A percentile compares a stretch with the other conserved stretches of the same genome.
phyloP scores from a whole-genome alignment of 1,140 invertebrate species.

The Orchesella cincta region DNA sequence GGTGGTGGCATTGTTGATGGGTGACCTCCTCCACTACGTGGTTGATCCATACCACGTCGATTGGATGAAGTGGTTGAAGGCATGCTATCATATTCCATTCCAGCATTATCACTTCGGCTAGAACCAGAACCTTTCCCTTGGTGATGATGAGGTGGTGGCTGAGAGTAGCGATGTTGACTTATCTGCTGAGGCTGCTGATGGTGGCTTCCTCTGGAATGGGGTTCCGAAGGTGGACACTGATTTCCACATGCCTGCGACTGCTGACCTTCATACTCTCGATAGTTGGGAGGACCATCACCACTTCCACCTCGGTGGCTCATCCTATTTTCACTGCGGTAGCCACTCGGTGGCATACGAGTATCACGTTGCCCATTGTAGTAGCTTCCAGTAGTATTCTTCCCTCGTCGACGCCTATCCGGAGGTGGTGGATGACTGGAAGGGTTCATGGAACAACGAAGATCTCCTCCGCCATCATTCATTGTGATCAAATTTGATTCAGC shows the following conservation, averaged over 20 bases:
- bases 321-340: neutral
- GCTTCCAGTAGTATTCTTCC: neutral
- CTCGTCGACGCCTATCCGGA: neutral
- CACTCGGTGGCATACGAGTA: too few relatives aligned
- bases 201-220: neutral
- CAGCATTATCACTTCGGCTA: too few relatives aligned
- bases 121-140: neutral
- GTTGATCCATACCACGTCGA: neutral
- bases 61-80: neutral
- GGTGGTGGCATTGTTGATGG: neutral
- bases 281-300: slow-evolving; percentile 2
- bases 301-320: neutral
- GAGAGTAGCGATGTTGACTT: too few relatives aligned
- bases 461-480: neutral
- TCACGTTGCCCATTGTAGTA: slow-evolving; percentile 7
- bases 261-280: neutral
- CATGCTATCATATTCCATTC: too few relatives aligned
- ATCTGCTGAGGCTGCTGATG: neutral
- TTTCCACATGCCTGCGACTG: neutral
- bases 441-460: neutral
- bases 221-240: neutral
- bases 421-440: neutral
- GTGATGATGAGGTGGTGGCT: neutral
- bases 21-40: neutral
- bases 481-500: neutral